Percentiles rank a stretch among this genome's conserved stretches.
phyloP scores from a whole-genome alignment of 2,888 invertebrate species.

The Phrixothrix hirtus region DNA sequence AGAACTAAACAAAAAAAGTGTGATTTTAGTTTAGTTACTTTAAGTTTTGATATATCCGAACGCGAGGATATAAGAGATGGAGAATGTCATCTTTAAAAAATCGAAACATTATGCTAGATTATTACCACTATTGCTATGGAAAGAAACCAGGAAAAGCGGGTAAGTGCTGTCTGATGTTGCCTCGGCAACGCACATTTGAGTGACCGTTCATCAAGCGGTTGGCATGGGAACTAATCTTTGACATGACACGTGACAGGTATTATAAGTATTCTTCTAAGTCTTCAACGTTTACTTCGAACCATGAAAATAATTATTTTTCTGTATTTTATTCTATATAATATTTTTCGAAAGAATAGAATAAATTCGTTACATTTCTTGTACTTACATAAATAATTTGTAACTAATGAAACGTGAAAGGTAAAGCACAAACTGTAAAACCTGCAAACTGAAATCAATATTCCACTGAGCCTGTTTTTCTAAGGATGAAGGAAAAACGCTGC shows the following conservation, averaged over 20 bases:
- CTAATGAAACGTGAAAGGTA: too few relatives aligned
- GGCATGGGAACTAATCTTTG: conserved; percentile 32
- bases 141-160: conserved; percentile 15
- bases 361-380: too few relatives aligned
- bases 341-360: too few relatives aligned
- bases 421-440: too few relatives aligned
- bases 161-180: conserved; percentile 26
- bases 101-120: conserved; percentile 18
- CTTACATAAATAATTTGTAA: too few relatives aligned
- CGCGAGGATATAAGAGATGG: too few relatives aligned
- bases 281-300: background rate
- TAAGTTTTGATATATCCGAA: too few relatives aligned
- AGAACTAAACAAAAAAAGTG: too few relatives aligned
- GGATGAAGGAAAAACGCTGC: conserved; percentile 37
- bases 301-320: too few relatives aligned
- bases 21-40: too few relatives aligned
- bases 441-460: conserved; percentile 10
- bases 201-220: conserved; percentile 31
- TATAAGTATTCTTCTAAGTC: conserved; percentile 19
- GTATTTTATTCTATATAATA: too few relatives aligned
- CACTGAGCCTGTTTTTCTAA: conserved; percentile 16
- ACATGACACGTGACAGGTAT: conserved; percentile 32
- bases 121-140: conserved; percentile 11
- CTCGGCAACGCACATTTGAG: conserved; percentile 28
- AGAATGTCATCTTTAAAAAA: conserved; percentile 21